Evolutionary conservation across 53 echinoderm and acorn worm species (phyloP), one percentile per base, ranked within the genome.

Genomic region (Stichopus horrens): DNA sequence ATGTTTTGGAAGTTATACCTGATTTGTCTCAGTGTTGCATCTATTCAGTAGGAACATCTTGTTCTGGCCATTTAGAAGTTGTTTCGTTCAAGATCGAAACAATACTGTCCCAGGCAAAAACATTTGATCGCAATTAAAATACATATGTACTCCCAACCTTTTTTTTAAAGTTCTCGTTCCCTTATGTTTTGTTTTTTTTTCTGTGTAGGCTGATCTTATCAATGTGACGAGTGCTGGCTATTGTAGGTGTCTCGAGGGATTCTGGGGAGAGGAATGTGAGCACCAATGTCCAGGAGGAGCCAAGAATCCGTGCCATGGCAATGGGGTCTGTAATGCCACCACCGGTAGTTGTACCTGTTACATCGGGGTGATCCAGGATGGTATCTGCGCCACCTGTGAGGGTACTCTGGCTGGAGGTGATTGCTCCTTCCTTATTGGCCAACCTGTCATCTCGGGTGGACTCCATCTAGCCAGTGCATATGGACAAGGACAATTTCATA

Each of bases 211-310:
- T 88, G 19, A n/a, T 22, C 21, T 76, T 21, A 8, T 83, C 5
- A 73, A 82, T 68, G 23, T 51, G 22, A 84, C 85, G 0, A 91
- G 93, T 89, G 89, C 91, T 23, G 94, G 93, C 8, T 90, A 86
- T 51, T 96, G 96, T 87, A 68, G 84, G 7, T 96, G 96, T 77
- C 67, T 80, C 68, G 89, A 94, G 88, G 96, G 96, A 53, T 96
- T 93, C 88, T 96, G 96, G 96, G 96, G 96, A 10, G 74, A 86
- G 54, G 90, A 91, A 79, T 96, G 96, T 89, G 92, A 96, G 52
- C 71, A 90, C 86, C 91, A 94, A 77, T 96, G 96, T 71, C 88
- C 90, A 21, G 96, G 96, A 16, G 96, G 94, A 52, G 86, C 92
- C 20, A 83, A 55, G 74, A 93, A 88, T 71, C 96, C 96, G 57